phyloP scores from a whole-genome alignment of 2,797 vertebrate genomes.

The Uromys caudimaculatus region DNA sequence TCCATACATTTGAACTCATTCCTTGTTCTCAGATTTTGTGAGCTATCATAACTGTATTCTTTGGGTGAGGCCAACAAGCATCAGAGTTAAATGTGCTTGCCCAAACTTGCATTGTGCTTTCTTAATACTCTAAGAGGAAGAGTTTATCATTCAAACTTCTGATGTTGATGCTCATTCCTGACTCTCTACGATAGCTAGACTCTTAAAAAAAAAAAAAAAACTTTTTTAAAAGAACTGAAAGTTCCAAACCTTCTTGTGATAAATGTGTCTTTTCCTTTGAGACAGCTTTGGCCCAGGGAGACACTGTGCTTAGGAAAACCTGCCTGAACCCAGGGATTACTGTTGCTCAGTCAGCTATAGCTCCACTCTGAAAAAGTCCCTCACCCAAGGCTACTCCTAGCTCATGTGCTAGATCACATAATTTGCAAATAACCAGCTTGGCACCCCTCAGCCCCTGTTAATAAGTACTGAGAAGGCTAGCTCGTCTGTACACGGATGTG shows the following conservation, averaged over 20 bases:
- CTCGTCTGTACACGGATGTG: conserved; percentile 14
- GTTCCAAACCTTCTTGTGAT: neutral
- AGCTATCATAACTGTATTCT: neutral
- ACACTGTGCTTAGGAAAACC: neutral
- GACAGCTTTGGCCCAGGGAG: neutral
- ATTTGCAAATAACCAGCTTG: neutral
- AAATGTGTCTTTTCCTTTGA: neutral
- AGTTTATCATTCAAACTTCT: neutral
- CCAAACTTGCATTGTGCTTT: neutral
- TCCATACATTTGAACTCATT: neutral
- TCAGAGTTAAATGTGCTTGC: neutral
- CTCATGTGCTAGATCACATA: neutral
- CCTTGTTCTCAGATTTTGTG: neutral
- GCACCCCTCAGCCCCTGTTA: neutral
- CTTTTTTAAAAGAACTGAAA: neutral
- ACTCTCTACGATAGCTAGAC: neutral
- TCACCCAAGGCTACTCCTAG: neutral
- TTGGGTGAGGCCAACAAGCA: neutral
- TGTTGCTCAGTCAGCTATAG: neutral
- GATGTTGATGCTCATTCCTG: neutral
- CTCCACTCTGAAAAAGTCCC: neutral
- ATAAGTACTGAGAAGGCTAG: conserved; percentile 18
- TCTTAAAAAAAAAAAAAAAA: neutral
- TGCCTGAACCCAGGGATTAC: neutral
- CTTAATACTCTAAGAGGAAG: neutral